Evolutionary conservation across 2,113 vertebrate species (phyloP).

Genomic region (Sinocyclocheilus grahami): DNA sequence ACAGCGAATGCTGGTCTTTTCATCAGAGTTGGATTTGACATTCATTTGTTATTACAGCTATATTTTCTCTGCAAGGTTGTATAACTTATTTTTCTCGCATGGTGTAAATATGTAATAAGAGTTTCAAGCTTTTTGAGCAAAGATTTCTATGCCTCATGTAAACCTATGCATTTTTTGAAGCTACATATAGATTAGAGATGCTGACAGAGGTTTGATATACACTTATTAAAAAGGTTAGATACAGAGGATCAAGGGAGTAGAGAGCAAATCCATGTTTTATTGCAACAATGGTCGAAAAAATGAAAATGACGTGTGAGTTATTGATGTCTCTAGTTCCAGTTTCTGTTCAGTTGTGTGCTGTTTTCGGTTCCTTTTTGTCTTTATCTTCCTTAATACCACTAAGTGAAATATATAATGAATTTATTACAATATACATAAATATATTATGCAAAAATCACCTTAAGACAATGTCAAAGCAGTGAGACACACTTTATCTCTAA

Average conservation of each 20-base stretch:
- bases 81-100: neutral
- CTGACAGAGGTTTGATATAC: conserved; percentile 4
- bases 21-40: neutral
- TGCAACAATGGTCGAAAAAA: neutral
- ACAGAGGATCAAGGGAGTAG: neutral
- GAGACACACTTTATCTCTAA: neutral
- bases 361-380: neutral
- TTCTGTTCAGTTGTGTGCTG: neutral
- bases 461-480: neutral
- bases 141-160: neutral
- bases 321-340: neutral
- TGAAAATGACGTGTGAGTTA: neutral
- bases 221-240: neutral
- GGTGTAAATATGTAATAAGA: neutral
- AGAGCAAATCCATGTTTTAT: neutral
- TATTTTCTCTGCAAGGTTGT: neutral
- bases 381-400: neutral
- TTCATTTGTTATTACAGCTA: neutral
- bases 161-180: neutral
- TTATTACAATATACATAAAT: neutral
- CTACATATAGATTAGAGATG: neutral
- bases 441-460: neutral
- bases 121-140: neutral
- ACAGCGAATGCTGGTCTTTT: neutral
- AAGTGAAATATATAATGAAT: neutral